phyloP scores from a whole-genome alignment of 2,113 vertebrate species.

The Cavia porcellus region DNA sequence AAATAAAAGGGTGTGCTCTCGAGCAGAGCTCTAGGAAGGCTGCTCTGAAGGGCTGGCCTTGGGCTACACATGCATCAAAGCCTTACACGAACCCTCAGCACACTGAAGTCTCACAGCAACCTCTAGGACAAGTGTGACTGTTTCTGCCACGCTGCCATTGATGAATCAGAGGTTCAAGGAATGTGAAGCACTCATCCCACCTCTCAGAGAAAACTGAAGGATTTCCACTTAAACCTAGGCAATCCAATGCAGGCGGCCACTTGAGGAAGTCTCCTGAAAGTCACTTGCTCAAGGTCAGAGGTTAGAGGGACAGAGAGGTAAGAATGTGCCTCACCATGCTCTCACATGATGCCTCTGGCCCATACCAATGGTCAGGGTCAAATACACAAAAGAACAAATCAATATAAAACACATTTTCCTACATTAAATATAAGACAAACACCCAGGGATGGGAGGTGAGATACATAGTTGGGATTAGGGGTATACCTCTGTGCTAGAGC shows the following conservation, averaged over 20 bases:
- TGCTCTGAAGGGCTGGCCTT: background rate
- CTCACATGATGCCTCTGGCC: background rate
- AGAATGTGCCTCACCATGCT: background rate
- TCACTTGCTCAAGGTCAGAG: background rate
- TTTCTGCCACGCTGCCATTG: background rate
- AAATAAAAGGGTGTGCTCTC: background rate
- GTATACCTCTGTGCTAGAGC: background rate
- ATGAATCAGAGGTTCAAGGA: background rate
- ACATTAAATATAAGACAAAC: background rate
- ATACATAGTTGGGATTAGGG: background rate
- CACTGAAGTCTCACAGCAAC: background rate
- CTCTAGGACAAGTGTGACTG: background rate
- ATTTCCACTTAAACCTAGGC: background rate
- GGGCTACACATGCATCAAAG: background rate
- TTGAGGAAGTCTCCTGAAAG: background rate
- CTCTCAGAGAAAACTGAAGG: background rate
- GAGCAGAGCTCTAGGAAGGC: background rate
- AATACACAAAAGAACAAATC: background rate
- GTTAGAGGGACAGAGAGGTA: background rate
- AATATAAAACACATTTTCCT: background rate
- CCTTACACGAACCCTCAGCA: too few relatives aligned
- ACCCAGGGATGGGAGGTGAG: background rate
- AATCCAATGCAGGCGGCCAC: background rate
- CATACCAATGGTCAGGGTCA: background rate
- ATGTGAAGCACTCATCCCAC: background rate